These are phyloP conservation scores for Tenthredo scrophulariae DNA, from an alignment of 2,888 invertebrate genomes.

Conservation along the genomic window DNA sequence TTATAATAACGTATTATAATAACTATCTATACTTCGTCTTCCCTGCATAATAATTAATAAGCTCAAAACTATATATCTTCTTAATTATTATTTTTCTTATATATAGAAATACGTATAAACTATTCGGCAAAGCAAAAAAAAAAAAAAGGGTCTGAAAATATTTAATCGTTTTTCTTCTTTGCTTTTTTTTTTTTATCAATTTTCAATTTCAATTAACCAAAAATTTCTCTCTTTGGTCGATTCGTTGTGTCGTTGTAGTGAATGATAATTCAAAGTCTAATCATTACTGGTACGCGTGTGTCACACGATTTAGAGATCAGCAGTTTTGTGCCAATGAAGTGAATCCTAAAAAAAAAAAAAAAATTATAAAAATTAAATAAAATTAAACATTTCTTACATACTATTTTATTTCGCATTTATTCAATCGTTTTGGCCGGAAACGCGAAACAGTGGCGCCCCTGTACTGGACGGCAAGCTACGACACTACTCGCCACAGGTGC, in stretches of 20 bases:
- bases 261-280: neutral
- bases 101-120: neutral
- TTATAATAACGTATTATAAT: neutral
- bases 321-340: slow-evolving; percentile 32
- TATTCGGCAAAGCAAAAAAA: slow-evolving; percentile 12
- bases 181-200: neutral
- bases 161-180: neutral
- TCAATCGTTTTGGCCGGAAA: slow-evolving; percentile 56
- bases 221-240: neutral
- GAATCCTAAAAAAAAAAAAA: neutral
- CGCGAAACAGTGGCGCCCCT: slow-evolving; percentile 76
- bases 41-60: neutral
- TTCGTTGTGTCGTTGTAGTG: neutral
- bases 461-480: slow-evolving; percentile 75
- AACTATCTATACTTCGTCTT: neutral
- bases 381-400: neutral
- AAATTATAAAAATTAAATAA: neutral
- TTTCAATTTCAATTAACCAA: neutral
- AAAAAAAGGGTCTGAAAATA: neutral
- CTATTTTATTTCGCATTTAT: slow-evolving; percentile 30
- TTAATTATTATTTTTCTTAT: neutral
- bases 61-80: slow-evolving; percentile 26
- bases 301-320: neutral
- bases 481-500: slow-evolving; percentile 74
- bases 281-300: neutral